Percentiles rank a stretch among this genome's conserved stretches.
Conservation (phyloP, 2,797 vertebrate species). For the Poeciliopsis turneri region DNA sequence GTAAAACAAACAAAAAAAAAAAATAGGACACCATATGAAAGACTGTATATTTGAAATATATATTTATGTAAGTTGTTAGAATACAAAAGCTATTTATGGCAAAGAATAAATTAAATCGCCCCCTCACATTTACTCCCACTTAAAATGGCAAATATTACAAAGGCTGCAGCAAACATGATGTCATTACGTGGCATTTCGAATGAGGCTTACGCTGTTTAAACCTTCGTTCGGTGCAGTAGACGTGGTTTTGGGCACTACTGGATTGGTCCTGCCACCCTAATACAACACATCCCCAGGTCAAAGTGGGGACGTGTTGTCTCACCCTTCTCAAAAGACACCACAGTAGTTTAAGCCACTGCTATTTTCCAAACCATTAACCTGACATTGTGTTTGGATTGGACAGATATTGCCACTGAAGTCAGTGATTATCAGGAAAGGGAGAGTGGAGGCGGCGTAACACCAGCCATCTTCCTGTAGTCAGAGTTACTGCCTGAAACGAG, state of each 20-base stretch:
- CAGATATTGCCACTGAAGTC: not conserved
- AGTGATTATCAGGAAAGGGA: not conserved
- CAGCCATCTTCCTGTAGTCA: not conserved
- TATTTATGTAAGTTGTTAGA: not conserved
- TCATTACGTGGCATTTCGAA: not conserved
- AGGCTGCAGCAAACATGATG: not conserved
- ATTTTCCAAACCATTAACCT: not conserved
- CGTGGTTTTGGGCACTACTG: not conserved
- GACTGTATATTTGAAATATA: not conserved
- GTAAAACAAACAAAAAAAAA: not conserved
- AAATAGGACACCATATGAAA: not conserved
- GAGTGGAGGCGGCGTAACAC: not conserved
- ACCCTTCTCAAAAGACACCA: not conserved
- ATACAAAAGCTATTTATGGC: not conserved
- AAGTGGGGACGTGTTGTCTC: not conserved
- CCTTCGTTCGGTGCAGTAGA: not conserved
- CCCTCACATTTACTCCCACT: not conserved
- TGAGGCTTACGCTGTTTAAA: not conserved
- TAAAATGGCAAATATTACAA: not conserved
- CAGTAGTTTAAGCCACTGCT: not conserved
- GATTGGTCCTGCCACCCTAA: not conserved
- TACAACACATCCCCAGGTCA: not conserved
- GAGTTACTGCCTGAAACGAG: not conserved
- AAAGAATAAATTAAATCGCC: not conserved
- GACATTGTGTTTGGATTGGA: not conserved